Base-by-base conservation (phyloP, 2,888 invertebrate genomes). In the Galerucella pusilla region DNA sequence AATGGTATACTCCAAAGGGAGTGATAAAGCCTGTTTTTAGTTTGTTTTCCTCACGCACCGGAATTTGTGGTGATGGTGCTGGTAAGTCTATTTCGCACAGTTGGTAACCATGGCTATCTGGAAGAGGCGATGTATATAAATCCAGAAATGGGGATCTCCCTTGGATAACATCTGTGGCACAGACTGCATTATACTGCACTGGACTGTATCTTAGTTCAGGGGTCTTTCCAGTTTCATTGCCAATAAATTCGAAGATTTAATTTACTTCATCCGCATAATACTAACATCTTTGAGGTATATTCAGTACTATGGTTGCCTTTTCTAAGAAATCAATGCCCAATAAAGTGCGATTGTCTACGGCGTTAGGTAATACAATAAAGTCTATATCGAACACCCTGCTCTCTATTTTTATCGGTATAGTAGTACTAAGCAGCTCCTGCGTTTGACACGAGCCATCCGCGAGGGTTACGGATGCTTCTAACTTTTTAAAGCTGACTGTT, bases 271-370 rank as follows among this genome's bases (percentile, higher is more conserved):
- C 73, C 11, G 68, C 63, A 49, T 68, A 77, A 59, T 45, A 66
- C 73, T 75, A 75, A 25, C 42, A 59, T n/a, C 68, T 28, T 61
- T 75, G 77, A 42, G 77, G 75, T 42, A 77, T 45, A 16, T 69
- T 60, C 9, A 75, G 46, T 16, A 72, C 61, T 12, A 77, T 75
- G 20, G 46, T 67, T 11, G 75, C 69, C 28, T 73, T 71, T 70
- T 75, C 72, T 14, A 73, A 46, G 64, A 77, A 75, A 49, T 77
- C 75, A 16, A 77, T 73, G 1, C 77, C 77, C 54, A 77, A 46
- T 42, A 77, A 46, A 12, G 77, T 77, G 10, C 70, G 68, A 57
- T 77, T 77, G 25, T 77, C 73, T 54, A 35, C 73, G 1, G 74
- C 76, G 6, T 71, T 60, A 14, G 77, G 77, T 16, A 77, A 60